Evolutionary conservation across 2,797 vertebrate species (phyloP), one percentile per base, ranked within the genome.

Genomic region (Ptychobarbus kaznakovi): DNA sequence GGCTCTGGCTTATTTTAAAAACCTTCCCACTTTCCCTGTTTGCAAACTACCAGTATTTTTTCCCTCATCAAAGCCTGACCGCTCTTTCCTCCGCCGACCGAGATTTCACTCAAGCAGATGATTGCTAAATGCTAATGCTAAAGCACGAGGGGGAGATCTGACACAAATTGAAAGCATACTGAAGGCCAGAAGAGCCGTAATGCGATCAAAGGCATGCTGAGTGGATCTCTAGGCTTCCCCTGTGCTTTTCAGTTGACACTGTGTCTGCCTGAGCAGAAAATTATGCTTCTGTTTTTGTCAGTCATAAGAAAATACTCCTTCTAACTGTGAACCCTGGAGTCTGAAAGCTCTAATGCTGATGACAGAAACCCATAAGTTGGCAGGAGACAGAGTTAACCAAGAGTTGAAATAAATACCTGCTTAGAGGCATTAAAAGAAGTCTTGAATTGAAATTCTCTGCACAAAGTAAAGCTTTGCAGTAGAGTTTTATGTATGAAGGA

Each of bases 161-260:
- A 94, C 92, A 93, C 86, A 89, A 90, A 93, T 90, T 92, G 91
- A 93, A 94, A 91, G 90, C 82, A 83, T 87, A 91, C 88, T 92
- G 88, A 90, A 85, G 90, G 89, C 91, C 79, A 74, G 68, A 88
- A 92, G 91, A 93, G 91, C 92, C 91, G 89, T 93, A 95, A 94
- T 93, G 92, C 94, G 93, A 95, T 96, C 93, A 95, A 95, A 95
- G 94, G 91, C 91, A 94, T 90, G 92, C 91, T 93, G 95, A 95
- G 93, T 95, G 92, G 93, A 95, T 95, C 92, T 95, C 88, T 91
- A 88, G 92, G 93, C 91, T 91, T 95, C 95, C 92, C 56, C 93
- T 93, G 90, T 90, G 90, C 91, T 91, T 93, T 93, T 92, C 89
- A 91, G 89, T 90, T 93, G 92, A 94, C 94, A 94, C 93, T 92